Conservation (phyloP, 2,113 vertebrate species). For the Irena cyanogastra region DNA sequence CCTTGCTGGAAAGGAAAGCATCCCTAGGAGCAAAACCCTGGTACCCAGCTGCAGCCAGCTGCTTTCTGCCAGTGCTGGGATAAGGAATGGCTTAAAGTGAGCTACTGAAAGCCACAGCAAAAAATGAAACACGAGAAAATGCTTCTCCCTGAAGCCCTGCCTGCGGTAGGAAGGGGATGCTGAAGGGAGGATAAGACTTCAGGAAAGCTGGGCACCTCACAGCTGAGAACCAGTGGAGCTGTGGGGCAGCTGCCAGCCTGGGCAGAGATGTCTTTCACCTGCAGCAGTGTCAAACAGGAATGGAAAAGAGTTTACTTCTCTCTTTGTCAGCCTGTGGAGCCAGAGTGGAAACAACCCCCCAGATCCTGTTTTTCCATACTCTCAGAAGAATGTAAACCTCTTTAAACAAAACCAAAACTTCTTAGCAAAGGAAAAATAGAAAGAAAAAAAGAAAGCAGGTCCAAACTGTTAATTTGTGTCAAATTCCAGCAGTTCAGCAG, state of each 20-base stretch:
- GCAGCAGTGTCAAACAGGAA: not conserved
- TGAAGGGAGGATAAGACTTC: not conserved
- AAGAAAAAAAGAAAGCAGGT: not conserved
- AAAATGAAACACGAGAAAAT: not conserved
- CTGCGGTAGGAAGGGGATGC: not conserved
- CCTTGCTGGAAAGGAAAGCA: not conserved
- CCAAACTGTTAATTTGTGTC: not conserved
- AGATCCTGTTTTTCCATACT: not conserved
- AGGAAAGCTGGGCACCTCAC: not conserved
- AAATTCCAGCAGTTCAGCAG: not conserved
- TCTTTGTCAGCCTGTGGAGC: not conserved
- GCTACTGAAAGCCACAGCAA: not conserved
- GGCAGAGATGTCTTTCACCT: not conserved
- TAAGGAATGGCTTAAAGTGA: not conserved
- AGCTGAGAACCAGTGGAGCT: rapidly evolving
- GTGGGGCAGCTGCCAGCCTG: not conserved
- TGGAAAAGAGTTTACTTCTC: slow-evolving; percentile 2
- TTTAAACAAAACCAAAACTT: not conserved
- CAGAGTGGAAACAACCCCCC: not conserved
- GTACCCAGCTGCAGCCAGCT: not conserved
- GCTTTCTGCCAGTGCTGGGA: not conserved
- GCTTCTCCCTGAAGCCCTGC: not conserved
- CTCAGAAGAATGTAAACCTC: slow-evolving; percentile 42
- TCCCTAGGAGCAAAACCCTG: not conserved
- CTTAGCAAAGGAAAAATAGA: not conserved